Evolutionary conservation across 2,113 vertebrate species (phyloP).

Genomic region (Megalops atlanticus): DNA sequence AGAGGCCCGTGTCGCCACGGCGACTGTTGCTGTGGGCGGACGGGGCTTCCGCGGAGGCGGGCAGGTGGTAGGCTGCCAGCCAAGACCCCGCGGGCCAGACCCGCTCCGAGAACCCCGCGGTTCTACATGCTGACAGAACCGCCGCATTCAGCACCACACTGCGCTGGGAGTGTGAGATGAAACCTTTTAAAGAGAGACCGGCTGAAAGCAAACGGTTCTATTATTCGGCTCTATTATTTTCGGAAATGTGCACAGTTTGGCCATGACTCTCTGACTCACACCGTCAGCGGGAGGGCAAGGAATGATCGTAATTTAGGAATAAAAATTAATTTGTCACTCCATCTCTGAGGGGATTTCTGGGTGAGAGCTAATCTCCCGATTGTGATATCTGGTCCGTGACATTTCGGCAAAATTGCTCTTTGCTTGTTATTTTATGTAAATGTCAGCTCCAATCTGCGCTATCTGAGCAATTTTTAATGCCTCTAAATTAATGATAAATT

Average conservation of each 20-base stretch:
- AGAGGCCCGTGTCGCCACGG: no score
- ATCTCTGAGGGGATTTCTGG: neutral
- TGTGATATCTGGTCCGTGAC: neutral
- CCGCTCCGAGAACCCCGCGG: no score
- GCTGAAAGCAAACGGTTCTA: no score
- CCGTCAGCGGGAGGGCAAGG: no score
- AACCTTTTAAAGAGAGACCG: no score
- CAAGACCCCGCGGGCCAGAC: no score
- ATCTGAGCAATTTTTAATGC: neutral
- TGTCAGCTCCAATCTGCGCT: neutral
- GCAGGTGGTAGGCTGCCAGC: no score
- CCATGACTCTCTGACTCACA: neutral
- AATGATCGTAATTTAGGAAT: neutral
- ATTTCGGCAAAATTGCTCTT: neutral
- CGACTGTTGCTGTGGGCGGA: no score
- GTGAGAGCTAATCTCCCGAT: neutral
- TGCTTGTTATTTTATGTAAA: neutral
- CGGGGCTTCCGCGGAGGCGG: no score
- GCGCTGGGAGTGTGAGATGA: no score
- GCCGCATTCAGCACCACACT: no score
- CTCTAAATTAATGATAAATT: neutral
- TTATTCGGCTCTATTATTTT: neutral
- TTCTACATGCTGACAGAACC: no score
- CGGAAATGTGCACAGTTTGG: neutral
- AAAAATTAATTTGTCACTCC: neutral